Evolutionary conservation across 2,113 vertebrate genomes (phyloP), one percentile per base, ranked within the genome.

Genomic region (Agapornis roseicollis): DNA sequence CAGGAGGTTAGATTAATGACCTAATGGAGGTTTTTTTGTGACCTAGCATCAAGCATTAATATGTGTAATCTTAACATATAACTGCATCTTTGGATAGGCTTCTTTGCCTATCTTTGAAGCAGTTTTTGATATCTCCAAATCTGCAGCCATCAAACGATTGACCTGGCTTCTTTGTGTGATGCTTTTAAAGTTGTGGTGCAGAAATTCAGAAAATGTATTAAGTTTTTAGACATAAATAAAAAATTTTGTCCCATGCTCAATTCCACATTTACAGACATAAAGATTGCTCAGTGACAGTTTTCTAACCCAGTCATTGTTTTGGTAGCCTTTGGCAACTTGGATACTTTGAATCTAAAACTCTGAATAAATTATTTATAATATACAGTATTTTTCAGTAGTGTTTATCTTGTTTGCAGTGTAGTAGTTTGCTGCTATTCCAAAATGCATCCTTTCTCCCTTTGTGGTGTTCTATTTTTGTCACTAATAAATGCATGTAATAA

Each of bases 211-310:
- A 87, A 84, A 79, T n/a, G 4, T 55, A 35, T 64, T 94, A 91
- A 85, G 25, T 13, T 44, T 69, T 56, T 63, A 66, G 88, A 74
- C 25, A 65, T 25, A 68, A 64, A 13, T 47, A 56, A 79, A 28
- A 28, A 42, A 53, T 5, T 37, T 18, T 42, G 5, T 55, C 61
- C 94, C 9, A 22, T 85, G 39, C 42, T 91, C 6, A 0, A 2
- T 94, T 83, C 33, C 71, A 14, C 68, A 9, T 93, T 88, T 90
- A 76, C 17, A 78, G 50, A 90, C 7, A 52, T 33, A 60, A 3
- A 84, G 56, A 91, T 83, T 92, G 82, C 44, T 94, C 83, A 86
- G 50, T 94, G 93, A 86, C 80, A 80, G 90, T 95, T 96, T 96
- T 90, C 55, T 92, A 88, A 90, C 47, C 18, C 60, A 85, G 0